Conservation (phyloP, 2,888 invertebrate species). For the Syrphus vitripennis region DNA sequence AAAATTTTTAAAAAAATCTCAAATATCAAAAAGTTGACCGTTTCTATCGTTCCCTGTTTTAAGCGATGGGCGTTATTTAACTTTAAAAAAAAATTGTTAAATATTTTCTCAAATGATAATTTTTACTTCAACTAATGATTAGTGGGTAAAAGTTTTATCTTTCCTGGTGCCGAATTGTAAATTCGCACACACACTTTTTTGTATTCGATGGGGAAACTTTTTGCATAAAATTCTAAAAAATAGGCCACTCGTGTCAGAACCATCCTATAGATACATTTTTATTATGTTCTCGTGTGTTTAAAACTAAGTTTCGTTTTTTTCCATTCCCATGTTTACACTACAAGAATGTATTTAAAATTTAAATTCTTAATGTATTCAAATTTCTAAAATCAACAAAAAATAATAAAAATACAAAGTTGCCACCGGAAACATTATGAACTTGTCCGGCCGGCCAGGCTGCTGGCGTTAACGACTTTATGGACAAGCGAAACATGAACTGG, state of each 20-base stretch:
- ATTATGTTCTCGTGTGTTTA: not conserved
- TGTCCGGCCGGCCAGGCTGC: not conserved
- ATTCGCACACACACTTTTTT: not conserved
- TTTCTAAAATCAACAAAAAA: not conserved
- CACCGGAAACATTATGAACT: constrained; percentile 8
- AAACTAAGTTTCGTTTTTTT: not conserved
- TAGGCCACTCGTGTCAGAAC: not conserved
- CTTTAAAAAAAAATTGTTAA: no score
- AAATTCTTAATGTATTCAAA: constrained; percentile 5
- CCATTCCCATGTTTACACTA: not conserved
- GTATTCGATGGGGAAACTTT: not conserved
- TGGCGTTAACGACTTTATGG: constrained; percentile 6
- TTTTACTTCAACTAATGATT: no score
- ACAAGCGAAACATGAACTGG: constrained; percentile 43
- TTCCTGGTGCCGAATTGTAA: not conserved
- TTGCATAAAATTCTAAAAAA: not conserved
- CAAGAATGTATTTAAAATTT: not conserved
- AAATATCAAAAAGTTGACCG: no score
- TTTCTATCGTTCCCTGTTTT: no score
- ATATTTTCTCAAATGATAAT: not conserved
- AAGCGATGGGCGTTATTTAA: no score
- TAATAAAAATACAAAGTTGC: not conserved
- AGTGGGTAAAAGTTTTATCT: not conserved
- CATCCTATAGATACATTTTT: not conserved
- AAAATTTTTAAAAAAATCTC: no score